phyloP scores from a whole-genome alignment of 2,888 invertebrate species.

The Pollenia amentaria region DNA sequence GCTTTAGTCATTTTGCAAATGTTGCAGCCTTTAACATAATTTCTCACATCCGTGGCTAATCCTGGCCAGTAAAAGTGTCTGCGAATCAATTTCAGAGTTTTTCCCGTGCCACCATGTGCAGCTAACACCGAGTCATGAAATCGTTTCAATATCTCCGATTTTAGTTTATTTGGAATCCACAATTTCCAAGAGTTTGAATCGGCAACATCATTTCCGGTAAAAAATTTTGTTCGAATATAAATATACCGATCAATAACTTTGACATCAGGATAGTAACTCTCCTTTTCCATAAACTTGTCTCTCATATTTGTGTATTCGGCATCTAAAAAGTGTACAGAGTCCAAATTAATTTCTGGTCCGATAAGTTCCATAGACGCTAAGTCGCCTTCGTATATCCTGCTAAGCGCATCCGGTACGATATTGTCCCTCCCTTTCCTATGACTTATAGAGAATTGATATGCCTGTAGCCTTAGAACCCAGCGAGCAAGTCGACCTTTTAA shows the following conservation, averaged over 20 bases:
- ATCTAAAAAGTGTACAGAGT: neutral
- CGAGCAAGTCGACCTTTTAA: constrained; percentile 42
- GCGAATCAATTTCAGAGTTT: neutral
- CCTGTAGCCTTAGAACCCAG: constrained; percentile 47
- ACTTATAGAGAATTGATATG: neutral
- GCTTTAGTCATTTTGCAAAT: neutral
- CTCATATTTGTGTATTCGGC: neutral
- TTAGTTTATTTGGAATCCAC: neutral
- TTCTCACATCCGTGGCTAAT: neutral
- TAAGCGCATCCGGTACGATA: neutral
- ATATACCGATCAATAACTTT: neutral
- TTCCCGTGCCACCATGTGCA: neutral
- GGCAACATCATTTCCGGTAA: neutral
- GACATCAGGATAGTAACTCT: neutral
- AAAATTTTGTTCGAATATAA: neutral
- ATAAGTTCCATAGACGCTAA: neutral
- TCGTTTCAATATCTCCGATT: neutral
- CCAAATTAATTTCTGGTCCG: neutral
- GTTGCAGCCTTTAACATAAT: neutral
- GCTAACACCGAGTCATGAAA: constrained; percentile 1
- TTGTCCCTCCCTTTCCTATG: neutral
- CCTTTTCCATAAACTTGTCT: neutral
- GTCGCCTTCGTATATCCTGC: neutral
- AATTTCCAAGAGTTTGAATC: neutral
- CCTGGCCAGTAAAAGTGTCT: neutral